These are phyloP conservation scores for Digitonthophagus gazella DNA, from an alignment of 2,888 invertebrate genomes.

Conservation along the genomic window DNA sequence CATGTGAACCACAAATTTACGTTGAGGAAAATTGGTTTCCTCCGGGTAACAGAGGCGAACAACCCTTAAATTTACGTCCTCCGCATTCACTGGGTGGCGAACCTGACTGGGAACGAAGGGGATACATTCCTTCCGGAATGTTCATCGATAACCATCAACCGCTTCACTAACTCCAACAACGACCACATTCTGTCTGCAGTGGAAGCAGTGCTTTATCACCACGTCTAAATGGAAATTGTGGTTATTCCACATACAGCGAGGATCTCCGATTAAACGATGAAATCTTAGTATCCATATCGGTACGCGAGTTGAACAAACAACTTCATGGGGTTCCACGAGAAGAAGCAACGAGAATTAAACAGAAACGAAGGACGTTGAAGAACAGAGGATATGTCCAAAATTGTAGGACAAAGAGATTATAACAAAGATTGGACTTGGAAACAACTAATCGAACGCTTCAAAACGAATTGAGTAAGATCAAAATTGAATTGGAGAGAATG, in stretches of 20 bases:
- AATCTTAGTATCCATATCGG: slow-evolving; percentile 81
- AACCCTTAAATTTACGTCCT: slow-evolving; percentile 78
- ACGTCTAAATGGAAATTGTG: slow-evolving; percentile 53
- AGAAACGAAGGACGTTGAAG: slow-evolving; percentile 91
- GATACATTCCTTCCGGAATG: slow-evolving; percentile 49
- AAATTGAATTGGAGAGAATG: slow-evolving; percentile 70
- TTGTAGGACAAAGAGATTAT: slow-evolving; percentile 88
- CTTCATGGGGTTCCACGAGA: slow-evolving; percentile 91
- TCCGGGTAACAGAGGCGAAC: slow-evolving; percentile 66
- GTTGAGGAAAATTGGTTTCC: slow-evolving; percentile 77
- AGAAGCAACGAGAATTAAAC: slow-evolving; percentile 86
- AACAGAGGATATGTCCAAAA: slow-evolving; percentile 96
- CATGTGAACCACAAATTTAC: slow-evolving; percentile 50
- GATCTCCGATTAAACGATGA: slow-evolving; percentile 78
- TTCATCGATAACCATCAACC: slow-evolving; percentile 41
- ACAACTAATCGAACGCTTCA: slow-evolving; percentile 78
- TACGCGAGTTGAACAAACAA: slow-evolving; percentile 90
- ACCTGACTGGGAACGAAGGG: slow-evolving; percentile 65
- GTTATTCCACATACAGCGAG: slow-evolving; percentile 58
- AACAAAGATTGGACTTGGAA: slow-evolving; percentile 84
- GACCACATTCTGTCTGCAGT: slow-evolving; percentile 71
- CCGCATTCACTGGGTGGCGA: slow-evolving; percentile 61
- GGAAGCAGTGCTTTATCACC: slow-evolving; percentile 63
- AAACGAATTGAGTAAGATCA: slow-evolving; percentile 71
- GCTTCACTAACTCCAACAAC: slow-evolving; percentile 36